Base-by-base conservation (phyloP, 2,888 invertebrate species). In the Drosophila histrio region DNA sequence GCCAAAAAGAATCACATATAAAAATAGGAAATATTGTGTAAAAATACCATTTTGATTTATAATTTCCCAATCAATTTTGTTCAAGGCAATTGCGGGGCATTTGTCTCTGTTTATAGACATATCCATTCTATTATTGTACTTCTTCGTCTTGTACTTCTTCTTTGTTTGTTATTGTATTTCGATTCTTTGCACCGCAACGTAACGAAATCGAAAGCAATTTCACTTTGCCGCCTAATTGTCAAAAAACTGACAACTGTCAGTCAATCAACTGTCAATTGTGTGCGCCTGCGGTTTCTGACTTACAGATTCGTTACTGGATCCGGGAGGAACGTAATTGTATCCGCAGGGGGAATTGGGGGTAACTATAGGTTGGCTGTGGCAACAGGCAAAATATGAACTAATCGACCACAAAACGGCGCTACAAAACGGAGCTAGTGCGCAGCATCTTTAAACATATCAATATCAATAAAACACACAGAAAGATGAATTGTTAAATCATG, bases 241-340 rank as follows among this genome's bases (percentile, higher is more conserved):
- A 78, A 78, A 86, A 80, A 75, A 74, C 58, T 75, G 87, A 78
- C 84, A 86, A 72, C 87, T 88, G 88, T 78, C 84, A 80, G 69
- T 85, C 84, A 85, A 85, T 85, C 84, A 88, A 69, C 78, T 73
- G 88, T 76, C 87, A 85, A 88, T 83, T 88, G 83, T 71, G 49
- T 56, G 59, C 32, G 65, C 67, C 52, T 62, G 58, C 56, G 72
- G 78, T 80, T 87, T 57, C 34, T 30, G 21, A 13, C 63, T 57
- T 39, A 41, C 26, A 13, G 30, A 3, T 1, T 11, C 21, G 11
- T n/a, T 30, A 28, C 30, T 6, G 24, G n/a, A 24, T 17, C 17
- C 7, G 11, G 17, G 49, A 13, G 38, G 7, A 8, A 7, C 6
- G 24, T 3, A 3, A 7, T 3, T 7, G 9, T 26, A n/a, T n/a